These are phyloP conservation scores for Ranitomeya variabilis DNA, from an alignment of 2,113 vertebrate genomes.

Conservation along the genomic window DNA sequence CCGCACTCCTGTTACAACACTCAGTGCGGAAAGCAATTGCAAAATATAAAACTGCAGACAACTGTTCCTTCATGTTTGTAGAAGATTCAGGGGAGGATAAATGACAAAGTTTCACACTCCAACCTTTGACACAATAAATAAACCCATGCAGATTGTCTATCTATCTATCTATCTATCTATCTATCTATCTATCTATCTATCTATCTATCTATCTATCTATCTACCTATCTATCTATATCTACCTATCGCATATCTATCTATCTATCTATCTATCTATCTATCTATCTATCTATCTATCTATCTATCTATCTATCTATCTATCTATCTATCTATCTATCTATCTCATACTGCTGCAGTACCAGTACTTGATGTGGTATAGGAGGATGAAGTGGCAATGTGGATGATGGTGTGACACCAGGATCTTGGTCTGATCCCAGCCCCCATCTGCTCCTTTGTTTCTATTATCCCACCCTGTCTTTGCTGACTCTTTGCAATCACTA, in stretches of 20 bases:
- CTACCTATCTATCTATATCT: no score
- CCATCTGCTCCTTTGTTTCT: conserved; percentile 6
- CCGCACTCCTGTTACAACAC: background rate
- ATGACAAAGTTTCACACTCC: background rate
- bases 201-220: background rate
- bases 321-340: no score
- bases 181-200: conserved; percentile 11
- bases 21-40: background rate
- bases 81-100: background rate
- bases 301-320: no score
- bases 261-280: conserved; percentile 11
- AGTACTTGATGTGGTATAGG: no score
- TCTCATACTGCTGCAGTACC: no score
- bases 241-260: background rate
- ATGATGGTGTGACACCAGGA: background rate
- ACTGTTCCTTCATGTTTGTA: background rate
- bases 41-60: background rate
- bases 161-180: background rate
- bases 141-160: background rate
- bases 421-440: background rate
- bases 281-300: background rate
- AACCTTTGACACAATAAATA: background rate
- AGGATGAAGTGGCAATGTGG: background rate
- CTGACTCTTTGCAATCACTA: background rate
- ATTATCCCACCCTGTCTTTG: background rate